Evolutionary conservation across 2,113 vertebrate genomes (phyloP).

Genomic region (Acanthochromis polyacanthus): DNA sequence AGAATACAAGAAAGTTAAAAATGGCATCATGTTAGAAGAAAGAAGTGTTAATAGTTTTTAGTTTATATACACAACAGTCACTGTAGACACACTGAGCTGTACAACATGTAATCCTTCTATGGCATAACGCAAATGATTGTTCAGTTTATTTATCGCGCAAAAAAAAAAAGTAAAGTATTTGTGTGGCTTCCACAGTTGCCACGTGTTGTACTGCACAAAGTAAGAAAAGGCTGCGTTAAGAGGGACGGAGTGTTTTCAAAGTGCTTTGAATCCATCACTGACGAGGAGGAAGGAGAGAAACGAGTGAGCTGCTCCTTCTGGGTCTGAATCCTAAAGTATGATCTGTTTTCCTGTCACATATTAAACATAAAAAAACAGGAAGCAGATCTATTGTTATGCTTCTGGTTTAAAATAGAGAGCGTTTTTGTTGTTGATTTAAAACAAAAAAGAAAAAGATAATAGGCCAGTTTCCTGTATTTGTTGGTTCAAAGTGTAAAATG

Average conservation of each 20-base stretch:
- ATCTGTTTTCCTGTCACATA: no score
- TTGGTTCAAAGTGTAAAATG: no score
- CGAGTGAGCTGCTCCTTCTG: not conserved
- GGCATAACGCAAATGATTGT: constrained; percentile 51
- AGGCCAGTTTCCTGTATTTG: no score
- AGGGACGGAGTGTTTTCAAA: constrained; percentile 50
- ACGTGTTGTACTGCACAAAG: constrained; percentile 32
- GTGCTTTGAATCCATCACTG: constrained; percentile 47
- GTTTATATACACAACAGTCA: constrained; percentile 80
- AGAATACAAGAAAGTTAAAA: constrained; percentile 68
- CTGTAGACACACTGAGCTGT: constrained; percentile 49
- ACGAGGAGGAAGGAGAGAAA: not conserved
- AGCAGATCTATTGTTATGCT: no score
- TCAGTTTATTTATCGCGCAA: constrained; percentile 29
- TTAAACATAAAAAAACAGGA: no score
- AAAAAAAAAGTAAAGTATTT: not conserved
- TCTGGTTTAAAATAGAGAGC: no score
- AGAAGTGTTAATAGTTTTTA: constrained; percentile 75
- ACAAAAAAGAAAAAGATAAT: not conserved
- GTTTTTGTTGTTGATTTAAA: not conserved
- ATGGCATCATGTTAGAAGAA: constrained; percentile 74
- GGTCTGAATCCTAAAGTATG: no score
- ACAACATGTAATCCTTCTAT: constrained; percentile 50
- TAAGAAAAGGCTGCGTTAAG: constrained; percentile 38
- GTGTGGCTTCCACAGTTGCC: not conserved